Conservation (phyloP, 2,113 vertebrate genomes). For the Parus major region DNA sequence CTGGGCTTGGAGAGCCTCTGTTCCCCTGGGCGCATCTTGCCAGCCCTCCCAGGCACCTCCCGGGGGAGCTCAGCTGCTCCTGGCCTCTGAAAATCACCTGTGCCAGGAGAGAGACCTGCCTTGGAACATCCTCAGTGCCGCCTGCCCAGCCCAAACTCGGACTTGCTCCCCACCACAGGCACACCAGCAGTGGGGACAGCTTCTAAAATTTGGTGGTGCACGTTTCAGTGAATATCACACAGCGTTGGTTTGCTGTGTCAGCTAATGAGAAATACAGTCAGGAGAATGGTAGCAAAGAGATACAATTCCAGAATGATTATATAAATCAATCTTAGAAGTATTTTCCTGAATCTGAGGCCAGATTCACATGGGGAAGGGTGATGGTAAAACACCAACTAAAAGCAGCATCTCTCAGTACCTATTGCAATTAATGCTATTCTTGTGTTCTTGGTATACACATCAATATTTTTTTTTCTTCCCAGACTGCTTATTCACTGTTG, state of each 20-base stretch:
- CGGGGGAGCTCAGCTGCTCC: accelerated
- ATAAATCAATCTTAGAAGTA: not conserved
- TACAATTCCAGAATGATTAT: not conserved
- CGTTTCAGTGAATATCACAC: not conserved
- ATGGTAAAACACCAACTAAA: not conserved
- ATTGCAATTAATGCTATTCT: not conserved
- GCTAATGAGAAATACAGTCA: not conserved
- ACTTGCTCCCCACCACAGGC: not conserved
- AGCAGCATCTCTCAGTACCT: not conserved
- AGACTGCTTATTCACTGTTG: not conserved
- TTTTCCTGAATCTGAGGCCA: not conserved
- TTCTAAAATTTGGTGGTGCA: not conserved
- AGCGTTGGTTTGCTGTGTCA: not conserved
- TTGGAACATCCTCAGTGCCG: not conserved
- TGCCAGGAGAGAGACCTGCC: not conserved
- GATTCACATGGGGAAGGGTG: not conserved
- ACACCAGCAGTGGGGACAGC: not conserved
- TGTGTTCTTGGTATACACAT: not conserved
- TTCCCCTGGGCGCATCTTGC: not conserved
- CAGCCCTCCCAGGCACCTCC: not conserved
- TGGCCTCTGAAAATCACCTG: not conserved
- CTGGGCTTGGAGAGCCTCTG: not conserved
- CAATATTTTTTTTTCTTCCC: not conserved
- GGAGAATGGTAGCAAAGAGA: not conserved
- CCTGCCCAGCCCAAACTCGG: not conserved